Conservation (phyloP, 2,797 vertebrate species). For the Enoplosus armatus region DNA sequence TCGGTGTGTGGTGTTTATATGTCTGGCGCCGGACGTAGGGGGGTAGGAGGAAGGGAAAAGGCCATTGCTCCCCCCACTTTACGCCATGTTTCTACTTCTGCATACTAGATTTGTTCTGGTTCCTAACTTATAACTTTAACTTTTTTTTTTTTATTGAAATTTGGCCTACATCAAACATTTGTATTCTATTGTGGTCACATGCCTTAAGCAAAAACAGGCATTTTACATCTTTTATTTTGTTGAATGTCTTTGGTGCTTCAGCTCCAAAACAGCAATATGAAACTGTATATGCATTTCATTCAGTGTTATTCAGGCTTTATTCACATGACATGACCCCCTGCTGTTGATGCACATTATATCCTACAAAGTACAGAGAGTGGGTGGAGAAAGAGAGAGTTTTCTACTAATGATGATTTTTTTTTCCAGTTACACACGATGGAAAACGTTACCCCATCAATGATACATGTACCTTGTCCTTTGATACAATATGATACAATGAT, state of each 20-base stretch:
- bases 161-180: slow-evolving; percentile 1
- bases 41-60: no score
- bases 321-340: background rate
- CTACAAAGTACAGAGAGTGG: background rate
- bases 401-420: background rate
- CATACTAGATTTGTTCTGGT: background rate
- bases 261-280: slow-evolving; percentile 6
- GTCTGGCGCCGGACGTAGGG: no score
- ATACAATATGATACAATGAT: background rate
- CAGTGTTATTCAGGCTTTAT: background rate
- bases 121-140: background rate
- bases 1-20: no score
- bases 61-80: no score
- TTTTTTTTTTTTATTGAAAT: slow-evolving; percentile 15
- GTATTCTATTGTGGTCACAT: background rate
- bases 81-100: slow-evolving; percentile 11
- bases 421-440: background rate
- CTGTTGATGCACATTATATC: background rate
- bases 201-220: background rate
- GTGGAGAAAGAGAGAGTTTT: background rate
- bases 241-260: background rate
- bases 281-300: background rate
- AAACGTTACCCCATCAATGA: background rate
- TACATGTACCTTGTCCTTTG: background rate
- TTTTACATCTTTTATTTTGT: background rate